A percentile compares a stretch with the other conserved stretches of the same genome.
Conservation (phyloP, 2,888 invertebrate genomes). For the Pandemis corylana region DNA sequence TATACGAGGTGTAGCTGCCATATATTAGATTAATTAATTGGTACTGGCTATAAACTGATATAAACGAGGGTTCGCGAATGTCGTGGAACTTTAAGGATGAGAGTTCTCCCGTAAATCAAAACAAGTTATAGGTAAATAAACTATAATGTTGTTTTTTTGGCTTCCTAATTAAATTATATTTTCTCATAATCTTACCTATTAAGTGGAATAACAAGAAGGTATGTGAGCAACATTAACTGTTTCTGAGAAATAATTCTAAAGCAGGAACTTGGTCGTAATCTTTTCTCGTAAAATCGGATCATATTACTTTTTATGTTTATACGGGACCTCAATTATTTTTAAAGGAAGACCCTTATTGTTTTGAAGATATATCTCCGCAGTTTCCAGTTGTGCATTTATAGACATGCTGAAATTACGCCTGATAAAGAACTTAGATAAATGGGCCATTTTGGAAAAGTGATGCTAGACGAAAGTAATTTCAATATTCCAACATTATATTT, state of each 20-base stretch:
- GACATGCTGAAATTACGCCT: neutral
- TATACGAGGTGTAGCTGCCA: conserved; percentile 35
- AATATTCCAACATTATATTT: conserved; percentile 23
- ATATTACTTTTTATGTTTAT: conserved; percentile 37
- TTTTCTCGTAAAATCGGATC: conserved; percentile 36
- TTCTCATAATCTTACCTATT: conserved; percentile 25
- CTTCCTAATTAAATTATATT: conserved; percentile 19
- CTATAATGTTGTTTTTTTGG: conserved; percentile 4
- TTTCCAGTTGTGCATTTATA: neutral
- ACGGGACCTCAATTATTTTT: conserved; percentile 14
- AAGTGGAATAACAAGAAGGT: conserved; percentile 17
- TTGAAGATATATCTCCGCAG: conserved; percentile 9
- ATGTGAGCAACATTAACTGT: conserved; percentile 45
- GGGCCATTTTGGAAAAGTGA: conserved; percentile 5
- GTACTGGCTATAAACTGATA: conserved; percentile 29
- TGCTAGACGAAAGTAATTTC: neutral
- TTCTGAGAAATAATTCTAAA: conserved; percentile 51
- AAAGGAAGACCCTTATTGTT: conserved; percentile 19
- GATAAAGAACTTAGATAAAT: neutral
- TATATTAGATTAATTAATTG: conserved; percentile 42
- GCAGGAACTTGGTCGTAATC: conserved; percentile 45
- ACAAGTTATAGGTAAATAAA: conserved; percentile 22
- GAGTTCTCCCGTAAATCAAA: conserved; percentile 2
- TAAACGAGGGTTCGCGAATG: conserved; percentile 35
- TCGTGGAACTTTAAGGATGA: conserved; percentile 24